Evolutionary conservation across 2,888 invertebrate genomes (phyloP).

Genomic region (Eupithecia centaureata): DNA sequence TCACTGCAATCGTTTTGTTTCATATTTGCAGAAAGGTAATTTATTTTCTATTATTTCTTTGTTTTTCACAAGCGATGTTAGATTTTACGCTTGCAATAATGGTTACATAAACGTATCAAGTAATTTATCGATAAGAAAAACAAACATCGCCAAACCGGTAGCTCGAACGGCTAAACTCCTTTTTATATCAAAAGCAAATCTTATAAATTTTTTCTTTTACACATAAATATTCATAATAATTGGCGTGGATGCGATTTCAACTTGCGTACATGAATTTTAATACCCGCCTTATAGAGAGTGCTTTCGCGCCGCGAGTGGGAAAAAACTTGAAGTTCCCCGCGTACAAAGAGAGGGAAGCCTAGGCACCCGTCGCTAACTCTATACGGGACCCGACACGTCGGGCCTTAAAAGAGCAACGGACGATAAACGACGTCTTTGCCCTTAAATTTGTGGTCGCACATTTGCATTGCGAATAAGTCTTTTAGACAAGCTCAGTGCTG

Average conservation of each 20-base stretch:
- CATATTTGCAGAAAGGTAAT: background rate
- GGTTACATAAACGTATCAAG: background rate
- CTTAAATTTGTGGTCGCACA: constrained; percentile 29
- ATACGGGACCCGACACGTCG: constrained; percentile 22
- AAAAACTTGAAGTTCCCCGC: constrained; percentile 54
- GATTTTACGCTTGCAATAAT: background rate
- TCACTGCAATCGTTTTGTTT: constrained; percentile 18
- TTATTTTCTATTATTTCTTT: background rate
- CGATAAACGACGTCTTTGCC: constrained; percentile 26
- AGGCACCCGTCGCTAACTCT: constrained; percentile 40
- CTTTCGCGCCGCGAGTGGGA: constrained; percentile 36
- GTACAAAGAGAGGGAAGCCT: constrained; percentile 55
- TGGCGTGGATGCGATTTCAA: constrained; percentile 57
- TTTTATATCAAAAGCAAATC: constrained; percentile 63
- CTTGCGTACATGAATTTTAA: constrained; percentile 66
- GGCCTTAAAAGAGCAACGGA: constrained; percentile 23
- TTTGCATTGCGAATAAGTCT: constrained; percentile 41
- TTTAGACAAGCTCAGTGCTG: constrained; percentile 34
- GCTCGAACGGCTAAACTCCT: constrained; percentile 38
- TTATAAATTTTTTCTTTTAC: constrained; percentile 52
- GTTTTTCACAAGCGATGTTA: background rate
- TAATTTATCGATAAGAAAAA: constrained; percentile 50
- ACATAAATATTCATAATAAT: constrained; percentile 71
- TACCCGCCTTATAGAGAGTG: constrained; percentile 56
- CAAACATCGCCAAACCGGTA: constrained; percentile 52